Percentiles rank a stretch among this genome's conserved stretches.
phyloP scores from a whole-genome alignment of 2,888 invertebrate species.

The Limnephilus lunatus region DNA sequence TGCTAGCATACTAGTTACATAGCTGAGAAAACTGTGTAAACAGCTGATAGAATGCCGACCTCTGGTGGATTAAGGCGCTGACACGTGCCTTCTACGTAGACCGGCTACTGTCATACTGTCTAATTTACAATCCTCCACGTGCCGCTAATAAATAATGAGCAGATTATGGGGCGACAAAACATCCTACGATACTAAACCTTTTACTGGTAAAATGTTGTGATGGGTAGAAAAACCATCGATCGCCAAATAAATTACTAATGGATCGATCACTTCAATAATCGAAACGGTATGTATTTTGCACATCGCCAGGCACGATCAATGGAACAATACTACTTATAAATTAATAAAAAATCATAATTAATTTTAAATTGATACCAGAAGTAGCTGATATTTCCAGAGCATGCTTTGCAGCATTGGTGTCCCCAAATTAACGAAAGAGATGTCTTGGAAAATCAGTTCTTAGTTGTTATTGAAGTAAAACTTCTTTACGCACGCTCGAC shows the following conservation, averaged over 20 bases:
- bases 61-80: background rate
- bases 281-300: background rate
- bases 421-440: background rate
- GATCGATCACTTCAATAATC: background rate
- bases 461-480: no score
- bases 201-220: background rate
- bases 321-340: background rate
- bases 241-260: background rate
- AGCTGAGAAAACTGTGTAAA: background rate
- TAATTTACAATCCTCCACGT: background rate
- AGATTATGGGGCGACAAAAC: background rate
- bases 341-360: background rate
- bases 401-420: background rate
- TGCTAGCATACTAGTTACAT: background rate
- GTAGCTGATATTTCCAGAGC: background rate
- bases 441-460: no score
- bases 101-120: background rate
- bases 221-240: background rate
- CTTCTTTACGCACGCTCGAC: no score
- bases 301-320: background rate
- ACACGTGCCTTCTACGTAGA: background rate
- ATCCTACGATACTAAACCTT: background rate
- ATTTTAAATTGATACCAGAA: background rate
- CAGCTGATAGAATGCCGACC: background rate
- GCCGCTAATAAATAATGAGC: background rate